Base-by-base conservation (phyloP, 2,888 invertebrate genomes). In the Drosophila mulleri region DNA sequence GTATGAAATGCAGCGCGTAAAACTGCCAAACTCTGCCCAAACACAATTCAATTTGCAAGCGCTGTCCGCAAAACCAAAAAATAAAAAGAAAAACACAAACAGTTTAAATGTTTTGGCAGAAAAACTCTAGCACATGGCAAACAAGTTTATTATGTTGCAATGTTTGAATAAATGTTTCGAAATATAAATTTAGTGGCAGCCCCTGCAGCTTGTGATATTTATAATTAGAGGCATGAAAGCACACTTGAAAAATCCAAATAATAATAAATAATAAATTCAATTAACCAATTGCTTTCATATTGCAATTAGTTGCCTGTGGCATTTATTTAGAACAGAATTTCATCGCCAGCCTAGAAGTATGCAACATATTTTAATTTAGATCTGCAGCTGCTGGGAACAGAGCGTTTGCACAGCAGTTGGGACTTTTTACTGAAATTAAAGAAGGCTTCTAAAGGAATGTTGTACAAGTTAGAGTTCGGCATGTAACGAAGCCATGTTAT, bases 81-180 rank as follows among this genome's bases (percentile, higher is more conserved):
- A 44, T 12, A 16, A 8, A 45, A 54, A n/a, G n/a, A 26, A 39
- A 53, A 26, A 54, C 23, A 54, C 41, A 72, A 42, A 44, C 6
- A n/a, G 20, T 35, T 78, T 68, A 54, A 68, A 72, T 74, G 79
- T 73, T 69, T 59, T 69, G 57, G 63, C 37, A 29, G 54, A 35
- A 60, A 48, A 35, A 18, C 12, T 50, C 26, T 42, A 26, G 41
- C 47, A 41, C 50, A 72, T 53, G 47, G 44, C 56, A 32, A 66
- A 54, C 37, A 63, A 77, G 47, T 72, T 44, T 20, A 48, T n/a
- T 54, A 54, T 44, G 42, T 63, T 47, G 41, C 44, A 23, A 18
- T n/a, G 20, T 12, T 14, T 47, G 32, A 39, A 11, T 18, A 23
- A 52, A 47, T 26, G 14, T 18, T 26, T 56, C 9, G 2, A 20